Evolutionary conservation across 2,888 invertebrate genomes (phyloP), one percentile per base, ranked within the genome.

Genomic region (Tineola bisselliella): DNA sequence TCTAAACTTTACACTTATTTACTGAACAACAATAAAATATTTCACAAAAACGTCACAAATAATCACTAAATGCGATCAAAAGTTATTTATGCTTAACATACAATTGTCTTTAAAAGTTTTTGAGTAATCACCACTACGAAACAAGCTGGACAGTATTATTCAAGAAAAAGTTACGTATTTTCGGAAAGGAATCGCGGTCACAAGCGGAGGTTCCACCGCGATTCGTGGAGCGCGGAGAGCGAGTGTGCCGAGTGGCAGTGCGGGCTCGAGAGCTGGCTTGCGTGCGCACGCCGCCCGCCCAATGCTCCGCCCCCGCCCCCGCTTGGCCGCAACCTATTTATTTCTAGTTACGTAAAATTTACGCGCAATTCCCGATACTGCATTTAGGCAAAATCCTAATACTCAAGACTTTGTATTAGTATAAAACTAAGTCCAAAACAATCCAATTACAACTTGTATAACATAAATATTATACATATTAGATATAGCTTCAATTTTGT

Each of bases 301-400:
- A 69, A 77, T 77, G 82, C 76, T 76, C 86, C 81, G 82, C 84
- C 83, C 81, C 79, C 82, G 78, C 80, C 82, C 86, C 84, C 84
- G 19, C 38, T 19, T 44, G 17, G 58, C 61, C 59, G 84, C 87
- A 87, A 87, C 87, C 87, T 87, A 86, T 87, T 87, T 86, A 84
- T 86, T 84, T 81, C 84, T 84, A 84, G 87, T 87, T 87, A 87
- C 87, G 87, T 86, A 86, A 86, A 86, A 86, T 86, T 86, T 86
- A 86, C 87, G 84, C 84, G 84, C 81, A 84, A 84, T 81, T 30
- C 79, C 79, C 81, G 73, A 83, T 86, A 84, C 84, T 84, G 86
- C 86, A 82, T 82, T 82, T 75, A 78, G 77, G n/a, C 33, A 19
- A 58, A 58, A 38, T 33, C 54, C 25, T 54, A 54, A 54, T 25